These are phyloP conservation scores for Pristionchus fissidentatus DNA, from an alignment of 2,888 invertebrate genomes.

Conservation along the genomic window DNA sequence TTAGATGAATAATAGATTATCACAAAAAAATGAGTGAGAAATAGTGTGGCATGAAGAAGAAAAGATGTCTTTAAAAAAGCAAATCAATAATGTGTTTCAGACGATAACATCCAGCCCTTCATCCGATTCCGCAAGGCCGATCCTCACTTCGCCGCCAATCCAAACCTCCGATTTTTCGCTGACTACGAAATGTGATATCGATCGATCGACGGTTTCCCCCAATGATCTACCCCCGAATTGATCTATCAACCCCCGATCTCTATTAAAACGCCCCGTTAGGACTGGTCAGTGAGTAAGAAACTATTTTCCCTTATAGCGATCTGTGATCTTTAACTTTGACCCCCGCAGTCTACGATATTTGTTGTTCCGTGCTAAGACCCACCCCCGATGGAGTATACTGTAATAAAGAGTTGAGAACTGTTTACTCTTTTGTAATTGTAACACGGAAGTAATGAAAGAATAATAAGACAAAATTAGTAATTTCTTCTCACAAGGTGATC, in stretches of 20 bases:
- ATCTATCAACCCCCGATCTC: not conserved
- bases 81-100: not conserved
- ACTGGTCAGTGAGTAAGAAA: constrained; percentile 21
- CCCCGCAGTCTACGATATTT: not conserved
- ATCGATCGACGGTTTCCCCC: not conserved
- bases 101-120: constrained; percentile 46
- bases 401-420: constrained; percentile 39
- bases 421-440: too few species aligned
- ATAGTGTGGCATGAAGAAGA: not conserved
- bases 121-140: constrained; percentile 47
- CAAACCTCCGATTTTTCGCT: not conserved
- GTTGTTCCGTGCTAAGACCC: not conserved
- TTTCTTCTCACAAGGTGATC: too few species aligned
- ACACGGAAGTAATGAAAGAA: too few species aligned
- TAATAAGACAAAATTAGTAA: too few species aligned
- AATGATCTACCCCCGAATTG: not conserved
- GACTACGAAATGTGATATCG: constrained; percentile 32
- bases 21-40: not conserved
- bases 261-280: not conserved
- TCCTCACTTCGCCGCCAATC: constrained; percentile 17
- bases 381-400: constrained; percentile 34
- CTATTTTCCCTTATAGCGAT: not conserved
- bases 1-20: not conserved
- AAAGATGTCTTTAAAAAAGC: not conserved
- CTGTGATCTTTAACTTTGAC: constrained; percentile 37